phyloP scores from a whole-genome alignment of 2,888 invertebrate genomes.

The Phaonia tiefii region DNA sequence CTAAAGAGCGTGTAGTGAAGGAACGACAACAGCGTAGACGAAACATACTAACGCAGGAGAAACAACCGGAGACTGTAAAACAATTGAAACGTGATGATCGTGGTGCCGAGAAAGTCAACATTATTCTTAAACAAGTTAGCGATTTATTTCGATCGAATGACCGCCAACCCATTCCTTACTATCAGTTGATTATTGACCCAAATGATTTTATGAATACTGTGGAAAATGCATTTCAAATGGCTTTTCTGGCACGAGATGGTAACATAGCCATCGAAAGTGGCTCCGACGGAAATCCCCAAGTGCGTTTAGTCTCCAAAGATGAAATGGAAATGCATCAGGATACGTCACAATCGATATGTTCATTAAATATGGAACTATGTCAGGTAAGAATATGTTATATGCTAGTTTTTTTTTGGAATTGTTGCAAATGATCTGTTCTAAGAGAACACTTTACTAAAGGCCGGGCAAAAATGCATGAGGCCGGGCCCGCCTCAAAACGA shows the following conservation, averaged over 20 bases:
- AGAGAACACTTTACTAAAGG: no score
- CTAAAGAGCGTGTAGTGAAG: constrained; percentile 72
- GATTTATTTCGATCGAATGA: constrained; percentile 78
- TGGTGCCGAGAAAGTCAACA: constrained; percentile 82
- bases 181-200: constrained; percentile 82
- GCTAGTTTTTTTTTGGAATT: constrained; percentile 45
- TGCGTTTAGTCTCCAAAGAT: constrained; percentile 69
- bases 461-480: no score
- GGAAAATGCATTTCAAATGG: constrained; percentile 83
- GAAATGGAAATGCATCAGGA: constrained; percentile 65
- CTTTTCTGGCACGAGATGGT: constrained; percentile 83
- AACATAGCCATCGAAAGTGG: constrained; percentile 80
- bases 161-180: constrained; percentile 82
- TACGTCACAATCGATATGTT: constrained; percentile 74
- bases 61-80: constrained; percentile 81
- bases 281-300: constrained; percentile 74
- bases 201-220: constrained; percentile 82
- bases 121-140: constrained; percentile 80
- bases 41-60: constrained; percentile 77
- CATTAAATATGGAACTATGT: constrained; percentile 72
- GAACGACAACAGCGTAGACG: constrained; percentile 77
- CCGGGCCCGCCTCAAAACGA: no score
- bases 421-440: constrained; percentile 77
- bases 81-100: constrained; percentile 81
- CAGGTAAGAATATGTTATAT: constrained; percentile 69